Evolutionary conservation across 1,140 invertebrate species (phyloP).

Genomic region (Dendrolimus punctatus): DNA sequence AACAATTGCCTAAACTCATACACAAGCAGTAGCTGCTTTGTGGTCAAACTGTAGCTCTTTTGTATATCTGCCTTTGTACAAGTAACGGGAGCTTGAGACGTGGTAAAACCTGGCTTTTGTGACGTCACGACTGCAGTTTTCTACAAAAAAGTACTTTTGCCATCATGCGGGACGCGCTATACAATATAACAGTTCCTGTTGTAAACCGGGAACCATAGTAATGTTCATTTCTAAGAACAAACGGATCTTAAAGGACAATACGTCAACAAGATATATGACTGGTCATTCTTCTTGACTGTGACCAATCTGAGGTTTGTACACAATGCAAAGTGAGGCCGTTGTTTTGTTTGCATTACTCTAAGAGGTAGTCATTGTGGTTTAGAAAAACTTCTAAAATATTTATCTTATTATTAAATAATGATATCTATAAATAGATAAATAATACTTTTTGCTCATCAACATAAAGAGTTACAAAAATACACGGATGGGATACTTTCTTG

Average conservation of each 20-base stretch:
- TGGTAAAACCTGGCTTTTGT: slow-evolving; percentile 39
- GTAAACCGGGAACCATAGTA: slow-evolving; percentile 59
- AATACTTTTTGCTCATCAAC: too few species aligned
- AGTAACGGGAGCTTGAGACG: slow-evolving; percentile 40
- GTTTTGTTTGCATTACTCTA: slow-evolving; percentile 15
- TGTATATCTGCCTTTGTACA: slow-evolving; percentile 48
- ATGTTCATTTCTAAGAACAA: slow-evolving; percentile 43
- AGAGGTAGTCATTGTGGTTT: slow-evolving; percentile 35
- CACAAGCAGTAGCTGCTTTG: slow-evolving; percentile 45
- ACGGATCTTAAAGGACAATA: slow-evolving; percentile 41
- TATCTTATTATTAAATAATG: slow-evolving; percentile 3
- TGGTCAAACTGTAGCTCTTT: slow-evolving; percentile 43
- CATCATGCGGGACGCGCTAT: slow-evolving; percentile 36
- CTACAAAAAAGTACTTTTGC: slow-evolving; percentile 60
- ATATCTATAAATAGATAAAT: too few species aligned
- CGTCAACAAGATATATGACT: slow-evolving; percentile 41
- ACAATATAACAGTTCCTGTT: slow-evolving; percentile 58
- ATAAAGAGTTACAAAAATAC: too few species aligned
- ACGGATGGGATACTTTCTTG: too few species aligned
- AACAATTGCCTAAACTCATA: too few species aligned
- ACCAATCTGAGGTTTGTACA: slow-evolving; percentile 53
- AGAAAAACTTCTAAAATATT: slow-evolving; percentile 6
- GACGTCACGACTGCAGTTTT: slow-evolving; percentile 45
- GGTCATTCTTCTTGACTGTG: slow-evolving; percentile 40
- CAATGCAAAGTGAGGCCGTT: slow-evolving; percentile 18